Conservation (phyloP, 2,113 vertebrate genomes). For the Sisor rabdophorus region DNA sequence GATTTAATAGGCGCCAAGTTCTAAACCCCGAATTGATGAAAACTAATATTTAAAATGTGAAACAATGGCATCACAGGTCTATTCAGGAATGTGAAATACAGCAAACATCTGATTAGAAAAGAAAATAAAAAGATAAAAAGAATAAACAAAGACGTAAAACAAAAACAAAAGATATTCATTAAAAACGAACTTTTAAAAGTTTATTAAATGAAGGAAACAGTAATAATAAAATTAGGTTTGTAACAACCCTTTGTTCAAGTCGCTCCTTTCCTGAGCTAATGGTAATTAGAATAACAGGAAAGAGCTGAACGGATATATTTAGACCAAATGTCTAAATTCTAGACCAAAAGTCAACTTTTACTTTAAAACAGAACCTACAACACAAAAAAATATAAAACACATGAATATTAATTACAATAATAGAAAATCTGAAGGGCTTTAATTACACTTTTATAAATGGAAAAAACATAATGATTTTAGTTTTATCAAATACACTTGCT, state of each 20-base stretch:
- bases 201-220: neutral
- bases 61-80: slow-evolving; percentile 6
- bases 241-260: neutral
- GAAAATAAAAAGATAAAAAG: neutral
- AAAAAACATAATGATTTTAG: neutral
- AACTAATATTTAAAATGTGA: slow-evolving; percentile 16
- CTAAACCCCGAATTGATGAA: neutral
- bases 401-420: neutral
- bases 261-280: slow-evolving; percentile 18
- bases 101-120: neutral
- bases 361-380: neutral
- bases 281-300: slow-evolving; percentile 29
- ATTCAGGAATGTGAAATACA: neutral
- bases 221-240: neutral
- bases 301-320: slow-evolving; percentile 5
- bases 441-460: neutral
- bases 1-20: neutral
- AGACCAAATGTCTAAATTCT: neutral
- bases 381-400: neutral
- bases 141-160: neutral
- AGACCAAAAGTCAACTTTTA: no score
- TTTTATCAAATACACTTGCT: no score
- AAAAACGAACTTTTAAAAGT: no score
- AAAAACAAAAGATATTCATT: neutral
- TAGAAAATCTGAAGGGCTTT: neutral